Percentiles rank a stretch among this genome's conserved stretches.
phyloP scores from a whole-genome alignment of 2,113 vertebrate genomes.

The Atrichornis clamosus region DNA sequence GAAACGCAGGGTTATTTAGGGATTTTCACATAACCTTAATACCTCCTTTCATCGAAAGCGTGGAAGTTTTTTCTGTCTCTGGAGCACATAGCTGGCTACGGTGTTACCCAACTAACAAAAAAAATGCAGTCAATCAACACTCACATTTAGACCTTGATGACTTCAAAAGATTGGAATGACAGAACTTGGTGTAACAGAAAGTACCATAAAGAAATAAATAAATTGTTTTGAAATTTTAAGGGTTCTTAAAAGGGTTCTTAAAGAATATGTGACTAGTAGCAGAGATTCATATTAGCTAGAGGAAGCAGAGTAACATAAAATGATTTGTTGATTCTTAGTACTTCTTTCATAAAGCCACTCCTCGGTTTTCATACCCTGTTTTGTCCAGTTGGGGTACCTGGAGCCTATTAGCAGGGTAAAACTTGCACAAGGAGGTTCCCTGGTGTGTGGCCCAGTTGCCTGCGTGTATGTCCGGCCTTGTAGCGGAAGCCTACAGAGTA shows the following conservation, averaged over 20 bases:
- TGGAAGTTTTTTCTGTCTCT: not conserved
- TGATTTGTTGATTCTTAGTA: not conserved
- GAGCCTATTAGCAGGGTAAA: not conserved
- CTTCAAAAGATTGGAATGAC: not conserved
- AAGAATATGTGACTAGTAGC: not conserved
- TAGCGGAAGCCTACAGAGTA: not conserved
- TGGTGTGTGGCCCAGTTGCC: not conserved
- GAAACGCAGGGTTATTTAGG: not conserved
- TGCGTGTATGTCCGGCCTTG: not conserved
- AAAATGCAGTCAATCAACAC: not conserved
- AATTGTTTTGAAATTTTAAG: not conserved
- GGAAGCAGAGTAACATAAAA: not conserved
- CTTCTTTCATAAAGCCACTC: not conserved
- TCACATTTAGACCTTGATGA: not conserved
- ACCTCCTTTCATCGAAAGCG: not conserved
- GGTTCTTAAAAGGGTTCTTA: rapidly evolving
- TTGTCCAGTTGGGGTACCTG: not conserved
- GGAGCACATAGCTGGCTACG: not conserved
- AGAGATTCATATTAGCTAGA: not conserved
- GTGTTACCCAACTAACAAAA: not conserved
- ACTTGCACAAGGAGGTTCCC: not conserved
- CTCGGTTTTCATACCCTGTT: not conserved
- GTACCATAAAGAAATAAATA: not conserved
- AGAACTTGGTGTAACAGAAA: not conserved
- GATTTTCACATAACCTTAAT: not conserved